A percentile compares a stretch with the other conserved stretches of the same genome.
Conservation (phyloP, 2,888 invertebrate genomes). For the Nymphalis c-album region DNA sequence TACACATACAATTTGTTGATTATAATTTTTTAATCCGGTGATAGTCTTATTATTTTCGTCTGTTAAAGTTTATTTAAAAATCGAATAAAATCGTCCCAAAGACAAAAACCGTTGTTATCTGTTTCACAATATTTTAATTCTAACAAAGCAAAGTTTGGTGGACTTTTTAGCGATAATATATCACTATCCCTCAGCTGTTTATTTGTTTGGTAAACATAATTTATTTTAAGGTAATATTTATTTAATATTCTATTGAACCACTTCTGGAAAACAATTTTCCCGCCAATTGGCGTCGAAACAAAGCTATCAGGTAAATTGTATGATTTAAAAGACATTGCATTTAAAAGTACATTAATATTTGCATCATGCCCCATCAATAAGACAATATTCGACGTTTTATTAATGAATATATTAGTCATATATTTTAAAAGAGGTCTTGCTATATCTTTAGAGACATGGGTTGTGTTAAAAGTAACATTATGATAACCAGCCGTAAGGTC, state of each 20-base stretch:
- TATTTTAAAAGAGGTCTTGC: constrained; percentile 58
- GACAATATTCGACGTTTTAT: constrained; percentile 49
- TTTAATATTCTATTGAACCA: constrained; percentile 52
- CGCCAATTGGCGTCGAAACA: constrained; percentile 62
- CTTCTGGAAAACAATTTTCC: constrained; percentile 70
- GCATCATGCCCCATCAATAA: constrained; percentile 72
- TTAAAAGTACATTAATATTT: constrained; percentile 64
- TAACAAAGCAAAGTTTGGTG: constrained; percentile 55
- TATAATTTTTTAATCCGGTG: too few species aligned
- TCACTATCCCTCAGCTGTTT: constrained; percentile 57
- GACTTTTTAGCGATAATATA: constrained; percentile 51
- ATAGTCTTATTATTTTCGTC: neutral
- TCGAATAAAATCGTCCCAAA: constrained; percentile 59
- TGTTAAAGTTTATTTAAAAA: constrained; percentile 42
- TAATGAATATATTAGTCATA: constrained; percentile 53
- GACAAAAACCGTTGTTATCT: constrained; percentile 58
- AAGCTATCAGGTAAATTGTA: constrained; percentile 55
- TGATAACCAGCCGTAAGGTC: constrained; percentile 59
- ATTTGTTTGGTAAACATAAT: constrained; percentile 65
- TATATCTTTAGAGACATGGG: constrained; percentile 62
- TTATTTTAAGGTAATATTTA: constrained; percentile 54
- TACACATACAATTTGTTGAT: too few species aligned
- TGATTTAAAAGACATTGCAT: constrained; percentile 53
- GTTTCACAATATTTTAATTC: constrained; percentile 55
- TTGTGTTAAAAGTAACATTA: constrained; percentile 63